Evolutionary conservation across 2,797 vertebrate genomes (phyloP).

Genomic region (Hydrolagus colliei): DNA sequence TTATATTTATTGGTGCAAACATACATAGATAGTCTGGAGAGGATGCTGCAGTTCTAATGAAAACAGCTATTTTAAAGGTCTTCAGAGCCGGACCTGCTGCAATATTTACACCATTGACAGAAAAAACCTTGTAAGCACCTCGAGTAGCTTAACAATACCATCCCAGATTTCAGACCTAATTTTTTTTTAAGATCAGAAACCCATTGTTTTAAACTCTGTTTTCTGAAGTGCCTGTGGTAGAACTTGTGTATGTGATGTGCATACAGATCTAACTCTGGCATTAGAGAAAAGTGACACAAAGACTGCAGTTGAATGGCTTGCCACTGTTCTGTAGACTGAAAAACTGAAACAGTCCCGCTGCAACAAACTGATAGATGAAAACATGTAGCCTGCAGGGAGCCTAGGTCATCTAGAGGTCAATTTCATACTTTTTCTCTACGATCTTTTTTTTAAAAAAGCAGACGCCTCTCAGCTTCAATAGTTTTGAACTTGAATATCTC

Average conservation of each 20-base stretch:
- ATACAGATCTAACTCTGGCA: not conserved
- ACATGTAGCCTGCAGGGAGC: not conserved
- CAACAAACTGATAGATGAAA: not conserved
- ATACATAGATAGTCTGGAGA: not conserved
- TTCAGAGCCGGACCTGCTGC: not conserved
- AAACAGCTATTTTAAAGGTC: not conserved
- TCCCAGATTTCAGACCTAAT: too few species aligned
- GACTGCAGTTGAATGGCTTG: not conserved
- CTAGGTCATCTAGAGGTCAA: not conserved
- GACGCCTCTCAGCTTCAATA: too few species aligned
- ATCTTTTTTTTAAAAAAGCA: too few species aligned
- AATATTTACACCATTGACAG: not conserved
- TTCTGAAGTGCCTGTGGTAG: too few species aligned
- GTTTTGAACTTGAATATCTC: too few species aligned
- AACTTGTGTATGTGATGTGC: not conserved
- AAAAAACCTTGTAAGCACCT: not conserved
- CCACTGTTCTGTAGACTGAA: not conserved
- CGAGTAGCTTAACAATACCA: not conserved
- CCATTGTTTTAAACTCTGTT: not conserved
- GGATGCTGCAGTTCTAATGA: not conserved
- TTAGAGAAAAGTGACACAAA: not conserved
- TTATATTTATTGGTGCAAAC: not conserved
- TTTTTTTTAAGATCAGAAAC: not conserved
- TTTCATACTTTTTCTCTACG: not conserved
- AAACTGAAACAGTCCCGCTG: not conserved